Evolutionary conservation across 2,113 vertebrate species (phyloP).

Genomic region (Campylorhamphus procurvoides): DNA sequence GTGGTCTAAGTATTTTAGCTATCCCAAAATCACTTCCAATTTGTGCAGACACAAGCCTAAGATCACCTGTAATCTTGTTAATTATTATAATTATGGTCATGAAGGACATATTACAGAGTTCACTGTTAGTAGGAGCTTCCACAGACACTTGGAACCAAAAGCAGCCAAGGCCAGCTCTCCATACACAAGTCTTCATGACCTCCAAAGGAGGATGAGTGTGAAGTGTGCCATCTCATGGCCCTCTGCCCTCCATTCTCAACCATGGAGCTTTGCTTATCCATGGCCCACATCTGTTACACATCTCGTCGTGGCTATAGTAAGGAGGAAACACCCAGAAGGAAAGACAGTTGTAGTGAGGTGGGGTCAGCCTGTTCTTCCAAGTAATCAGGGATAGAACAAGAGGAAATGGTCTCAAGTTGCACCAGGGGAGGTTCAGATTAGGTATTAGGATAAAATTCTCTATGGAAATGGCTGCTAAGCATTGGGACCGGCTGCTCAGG

Average conservation of each 20-base stretch:
- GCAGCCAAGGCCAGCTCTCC: neutral
- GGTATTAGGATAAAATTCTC: neutral
- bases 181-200: neutral
- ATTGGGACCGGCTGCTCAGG: neutral
- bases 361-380: neutral
- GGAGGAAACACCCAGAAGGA: neutral
- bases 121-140: neutral
- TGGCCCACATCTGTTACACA: accelerated
- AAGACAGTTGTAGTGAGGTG: neutral
- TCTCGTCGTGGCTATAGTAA: neutral
- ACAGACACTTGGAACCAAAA: neutral
- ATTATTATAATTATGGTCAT: neutral
- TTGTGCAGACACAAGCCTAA: neutral
- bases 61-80: neutral
- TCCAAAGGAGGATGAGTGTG: neutral
- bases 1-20: neutral
- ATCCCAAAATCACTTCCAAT: neutral
- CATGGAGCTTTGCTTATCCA: neutral
- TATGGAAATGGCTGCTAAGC: neutral
- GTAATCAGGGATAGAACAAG: neutral
- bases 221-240: neutral
- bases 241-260: neutral
- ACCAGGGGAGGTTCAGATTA: neutral
- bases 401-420: neutral
- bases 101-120: neutral